phyloP scores from a whole-genome alignment of 1,140 invertebrate genomes.

The Drosophila neocordata region DNA sequence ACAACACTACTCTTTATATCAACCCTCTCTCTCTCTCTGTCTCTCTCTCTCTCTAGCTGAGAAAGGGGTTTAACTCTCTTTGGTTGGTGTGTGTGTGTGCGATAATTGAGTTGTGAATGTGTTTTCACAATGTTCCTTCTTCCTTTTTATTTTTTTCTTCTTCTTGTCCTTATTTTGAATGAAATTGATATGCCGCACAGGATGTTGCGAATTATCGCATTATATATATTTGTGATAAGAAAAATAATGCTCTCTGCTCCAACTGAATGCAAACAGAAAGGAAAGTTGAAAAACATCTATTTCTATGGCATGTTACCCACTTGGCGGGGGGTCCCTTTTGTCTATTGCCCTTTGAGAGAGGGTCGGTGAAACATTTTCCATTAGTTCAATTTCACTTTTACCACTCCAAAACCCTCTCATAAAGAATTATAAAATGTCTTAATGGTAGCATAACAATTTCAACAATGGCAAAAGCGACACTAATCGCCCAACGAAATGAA shows the following conservation, averaged over 20 bases:
- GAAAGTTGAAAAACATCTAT: slow-evolving; percentile 3
- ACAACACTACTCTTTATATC: background rate
- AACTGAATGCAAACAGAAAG: slow-evolving; percentile 50
- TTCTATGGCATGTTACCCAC: background rate
- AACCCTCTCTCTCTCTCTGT: too few species aligned
- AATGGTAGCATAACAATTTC: slow-evolving; percentile 79
- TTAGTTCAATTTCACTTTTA: slow-evolving; percentile 64
- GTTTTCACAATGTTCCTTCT: slow-evolving; percentile 32
- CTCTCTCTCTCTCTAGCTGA: too few species aligned
- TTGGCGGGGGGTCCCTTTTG: slow-evolving; percentile 15
- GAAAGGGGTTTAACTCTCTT: slow-evolving; percentile 59
- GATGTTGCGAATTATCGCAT: slow-evolving; percentile 74
- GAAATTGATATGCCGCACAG: slow-evolving; percentile 66
- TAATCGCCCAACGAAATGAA: slow-evolving; percentile 81
- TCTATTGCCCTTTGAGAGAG: slow-evolving; percentile 11
- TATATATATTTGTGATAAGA: slow-evolving; percentile 55
- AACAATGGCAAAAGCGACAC: slow-evolving; percentile 76
- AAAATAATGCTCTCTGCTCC: slow-evolving; percentile 15
- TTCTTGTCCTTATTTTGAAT: slow-evolving; percentile 16
- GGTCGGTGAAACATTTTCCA: slow-evolving; percentile 44
- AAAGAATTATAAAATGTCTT: slow-evolving; percentile 82
- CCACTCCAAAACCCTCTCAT: slow-evolving; percentile 30
- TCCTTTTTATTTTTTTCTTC: background rate
- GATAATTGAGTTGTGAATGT: slow-evolving; percentile 79
- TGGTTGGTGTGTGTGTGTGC: slow-evolving; percentile 44